phyloP scores from a whole-genome alignment of 2,113 vertebrate species.

The Paracanthobrama guichenoti region DNA sequence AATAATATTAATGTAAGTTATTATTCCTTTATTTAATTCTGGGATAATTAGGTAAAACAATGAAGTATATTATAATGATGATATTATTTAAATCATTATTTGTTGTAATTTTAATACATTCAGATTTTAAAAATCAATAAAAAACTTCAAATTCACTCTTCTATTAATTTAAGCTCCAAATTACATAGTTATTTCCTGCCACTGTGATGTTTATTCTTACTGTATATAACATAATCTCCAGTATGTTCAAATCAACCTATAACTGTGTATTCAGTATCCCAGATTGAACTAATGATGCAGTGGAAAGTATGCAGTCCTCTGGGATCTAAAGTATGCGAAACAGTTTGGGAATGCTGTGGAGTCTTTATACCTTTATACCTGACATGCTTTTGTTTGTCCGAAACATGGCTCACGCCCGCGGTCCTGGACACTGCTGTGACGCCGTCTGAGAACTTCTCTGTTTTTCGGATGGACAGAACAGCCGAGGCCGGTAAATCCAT shows the following conservation, averaged over 20 bases:
- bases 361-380: neutral
- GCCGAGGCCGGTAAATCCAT: too few species aligned
- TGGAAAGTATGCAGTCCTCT: slow-evolving; percentile 27
- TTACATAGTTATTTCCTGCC: neutral
- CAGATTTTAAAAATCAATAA: neutral
- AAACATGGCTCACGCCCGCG: too few species aligned
- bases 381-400: too few species aligned
- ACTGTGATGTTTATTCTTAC: neutral
- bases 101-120: neutral
- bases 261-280: neutral
- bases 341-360: neutral
- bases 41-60: too few species aligned
- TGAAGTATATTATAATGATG: too few species aligned
- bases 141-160: neutral
- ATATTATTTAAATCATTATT: neutral
- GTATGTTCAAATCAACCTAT: neutral
- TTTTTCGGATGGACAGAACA: too few species aligned
- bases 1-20: too few species aligned
- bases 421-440: too few species aligned
- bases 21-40: too few species aligned
- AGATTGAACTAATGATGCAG: neutral
- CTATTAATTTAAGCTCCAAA: neutral
- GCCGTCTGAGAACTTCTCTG: too few species aligned
- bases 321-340: slow-evolving; percentile 4
- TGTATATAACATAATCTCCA: neutral